Conservation (phyloP, 1,140 invertebrate species). For the Saccostrea glomerata region DNA sequence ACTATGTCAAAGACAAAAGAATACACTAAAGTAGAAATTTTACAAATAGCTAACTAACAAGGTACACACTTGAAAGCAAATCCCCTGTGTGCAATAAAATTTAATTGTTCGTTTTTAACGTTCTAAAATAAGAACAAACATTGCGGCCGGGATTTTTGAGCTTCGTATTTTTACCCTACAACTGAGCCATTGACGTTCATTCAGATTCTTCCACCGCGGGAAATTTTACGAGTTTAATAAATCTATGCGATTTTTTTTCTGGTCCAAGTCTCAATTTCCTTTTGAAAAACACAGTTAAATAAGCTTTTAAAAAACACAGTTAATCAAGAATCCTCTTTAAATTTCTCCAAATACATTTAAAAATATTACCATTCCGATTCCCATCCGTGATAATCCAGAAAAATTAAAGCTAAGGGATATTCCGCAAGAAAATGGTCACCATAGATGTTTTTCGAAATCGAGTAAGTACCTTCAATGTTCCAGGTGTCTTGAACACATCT, state of each 20-base stretch:
- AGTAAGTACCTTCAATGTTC: not conserved
- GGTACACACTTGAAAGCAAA: conserved; percentile 5
- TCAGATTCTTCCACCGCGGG: conserved; percentile 13
- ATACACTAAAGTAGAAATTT: not conserved
- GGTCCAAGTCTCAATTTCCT: too few relatives aligned
- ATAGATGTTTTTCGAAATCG: not conserved
- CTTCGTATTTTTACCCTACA: not conserved
- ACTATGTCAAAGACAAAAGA: conserved; percentile 20
- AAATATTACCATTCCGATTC: conserved; percentile 3
- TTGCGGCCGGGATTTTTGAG: not conserved
- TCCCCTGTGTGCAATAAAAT: conserved; percentile 24
- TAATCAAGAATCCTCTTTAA: not conserved
- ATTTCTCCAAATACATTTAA: not conserved
- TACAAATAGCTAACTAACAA: conserved; percentile 31
- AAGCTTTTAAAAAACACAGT: too few relatives aligned
- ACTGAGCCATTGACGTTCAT: conserved; percentile 14
- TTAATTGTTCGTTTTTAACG: conserved; percentile 23
- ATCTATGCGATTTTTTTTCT: not conserved
- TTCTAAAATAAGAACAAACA: conserved; percentile 6
- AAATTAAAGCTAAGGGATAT: not conserved
- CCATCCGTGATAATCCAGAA: not conserved
- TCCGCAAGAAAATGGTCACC: not conserved
- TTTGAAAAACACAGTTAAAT: not conserved
- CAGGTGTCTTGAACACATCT: conserved; percentile 7
- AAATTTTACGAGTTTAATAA: not conserved